Evolutionary conservation across 1,140 invertebrate genomes (phyloP).

Genomic region (Planococcus citri): DNA sequence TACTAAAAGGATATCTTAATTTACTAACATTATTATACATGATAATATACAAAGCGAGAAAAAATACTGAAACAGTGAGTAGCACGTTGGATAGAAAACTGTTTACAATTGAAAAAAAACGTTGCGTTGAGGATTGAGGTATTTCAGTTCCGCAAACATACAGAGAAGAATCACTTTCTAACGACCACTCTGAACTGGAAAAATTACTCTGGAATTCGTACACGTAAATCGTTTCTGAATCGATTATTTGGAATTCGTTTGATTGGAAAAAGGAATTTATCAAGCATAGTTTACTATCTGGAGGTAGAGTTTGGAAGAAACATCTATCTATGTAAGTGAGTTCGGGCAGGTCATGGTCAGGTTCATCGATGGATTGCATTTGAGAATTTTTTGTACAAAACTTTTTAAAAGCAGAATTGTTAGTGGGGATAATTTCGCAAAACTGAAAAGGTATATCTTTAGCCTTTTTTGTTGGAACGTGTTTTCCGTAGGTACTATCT

Average conservation of each 20-base stretch:
- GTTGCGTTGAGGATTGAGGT: not conserved
- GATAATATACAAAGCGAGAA: constrained; percentile 38
- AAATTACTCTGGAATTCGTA: not conserved
- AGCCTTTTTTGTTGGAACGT: not conserved
- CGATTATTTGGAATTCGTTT: not conserved
- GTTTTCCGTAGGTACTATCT: not conserved
- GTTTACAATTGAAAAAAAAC: not conserved
- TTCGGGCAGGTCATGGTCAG: too few relatives aligned
- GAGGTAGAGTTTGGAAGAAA: not conserved
- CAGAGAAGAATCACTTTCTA: not conserved
- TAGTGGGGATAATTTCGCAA: not conserved
- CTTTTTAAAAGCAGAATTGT: not conserved
- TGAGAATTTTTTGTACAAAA: not conserved
- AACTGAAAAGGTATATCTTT: not conserved
- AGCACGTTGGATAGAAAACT: not conserved
- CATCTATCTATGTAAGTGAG: not conserved
- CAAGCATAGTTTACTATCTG: not conserved
- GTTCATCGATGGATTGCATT: not conserved
- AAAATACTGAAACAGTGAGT: constrained; percentile 35
- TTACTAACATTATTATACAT: constrained; percentile 37
- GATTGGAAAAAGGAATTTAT: not conserved
- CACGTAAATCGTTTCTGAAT: not conserved
- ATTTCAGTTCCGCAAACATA: not conserved
- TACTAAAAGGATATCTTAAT: constrained; percentile 40
- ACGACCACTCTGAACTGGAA: not conserved